Conservation (phyloP, 2,113 vertebrate genomes). For the Trematocara marginatum region DNA sequence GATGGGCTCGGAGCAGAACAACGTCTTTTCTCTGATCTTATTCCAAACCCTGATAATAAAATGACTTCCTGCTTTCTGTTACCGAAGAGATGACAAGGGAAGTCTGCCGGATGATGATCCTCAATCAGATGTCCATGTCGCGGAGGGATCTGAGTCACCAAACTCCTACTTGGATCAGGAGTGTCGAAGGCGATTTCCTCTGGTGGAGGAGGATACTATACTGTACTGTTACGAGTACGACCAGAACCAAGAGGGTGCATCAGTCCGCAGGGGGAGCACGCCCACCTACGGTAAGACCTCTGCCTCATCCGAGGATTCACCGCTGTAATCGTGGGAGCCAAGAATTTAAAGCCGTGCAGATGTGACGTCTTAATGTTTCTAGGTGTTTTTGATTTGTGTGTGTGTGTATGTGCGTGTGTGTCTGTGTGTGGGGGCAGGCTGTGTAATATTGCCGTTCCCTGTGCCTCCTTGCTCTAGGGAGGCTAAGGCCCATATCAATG, state of each 20-base stretch:
- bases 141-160: slow-evolving; percentile 93
- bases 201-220: slow-evolving; percentile 93
- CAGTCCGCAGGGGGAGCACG: slow-evolving; percentile 87
- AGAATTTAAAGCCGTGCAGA: not conserved
- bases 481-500: slow-evolving; percentile 98
- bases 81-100: slow-evolving; percentile 86
- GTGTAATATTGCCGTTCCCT: slow-evolving; percentile 33
- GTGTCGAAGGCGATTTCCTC: slow-evolving; percentile 86
- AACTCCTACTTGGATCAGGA: slow-evolving; percentile 99
- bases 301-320: not conserved
- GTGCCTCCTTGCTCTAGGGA: slow-evolving; percentile 75
- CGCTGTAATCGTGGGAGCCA: not conserved
- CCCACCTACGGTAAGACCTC: slow-evolving; percentile 86
- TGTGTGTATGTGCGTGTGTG: not conserved
- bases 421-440: slow-evolving; percentile 12
- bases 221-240: slow-evolving; percentile 97
- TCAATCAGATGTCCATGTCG: slow-evolving; percentile 80
- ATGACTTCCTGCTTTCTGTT: not conserved
- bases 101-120: slow-evolving; percentile 82
- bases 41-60: not conserved
- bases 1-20: not conserved
- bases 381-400: slow-evolving; percentile 5
- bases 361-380: not conserved
- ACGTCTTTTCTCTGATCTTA: not conserved
- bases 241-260: slow-evolving; percentile 86